phyloP scores from a whole-genome alignment of 2,888 invertebrate genomes.

The Plebejus anna region DNA sequence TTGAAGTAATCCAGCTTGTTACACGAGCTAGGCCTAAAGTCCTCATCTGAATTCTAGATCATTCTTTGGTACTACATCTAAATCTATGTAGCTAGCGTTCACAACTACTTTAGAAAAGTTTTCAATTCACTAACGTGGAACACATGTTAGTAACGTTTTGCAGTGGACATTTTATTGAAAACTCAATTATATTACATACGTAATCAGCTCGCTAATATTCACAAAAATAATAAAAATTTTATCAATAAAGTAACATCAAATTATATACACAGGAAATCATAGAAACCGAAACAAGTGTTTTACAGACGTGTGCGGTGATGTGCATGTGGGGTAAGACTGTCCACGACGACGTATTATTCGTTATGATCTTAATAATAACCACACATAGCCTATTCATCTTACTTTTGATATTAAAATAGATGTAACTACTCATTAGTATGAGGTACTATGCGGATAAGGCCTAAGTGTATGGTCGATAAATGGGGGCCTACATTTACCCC shows the following conservation, averaged over 20 bases:
- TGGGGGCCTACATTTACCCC: background rate
- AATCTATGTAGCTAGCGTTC: slow-evolving; percentile 3
- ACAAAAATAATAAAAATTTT: background rate
- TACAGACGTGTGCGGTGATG: background rate
- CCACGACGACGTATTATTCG: background rate
- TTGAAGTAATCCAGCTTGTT: background rate
- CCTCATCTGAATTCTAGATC: slow-evolving; percentile 4
- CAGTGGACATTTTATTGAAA: background rate
- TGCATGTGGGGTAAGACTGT: background rate
- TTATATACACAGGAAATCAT: background rate
- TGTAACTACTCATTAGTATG: background rate
- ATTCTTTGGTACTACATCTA: slow-evolving; percentile 12
- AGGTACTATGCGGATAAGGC: background rate
- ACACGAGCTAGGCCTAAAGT: slow-evolving; percentile 8
- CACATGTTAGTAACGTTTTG: background rate
- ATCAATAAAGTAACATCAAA: background rate
- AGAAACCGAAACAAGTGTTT: background rate
- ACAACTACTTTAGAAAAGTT: background rate
- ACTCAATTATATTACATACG: background rate
- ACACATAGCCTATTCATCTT: background rate
- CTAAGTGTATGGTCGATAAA: background rate
- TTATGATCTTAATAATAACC: background rate
- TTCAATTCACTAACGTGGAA: slow-evolving; percentile 1
- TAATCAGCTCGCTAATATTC: background rate
- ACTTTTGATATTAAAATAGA: background rate